Base-by-base conservation (phyloP, 2,113 vertebrate species). In the Reinhardtius hippoglossoides region DNA sequence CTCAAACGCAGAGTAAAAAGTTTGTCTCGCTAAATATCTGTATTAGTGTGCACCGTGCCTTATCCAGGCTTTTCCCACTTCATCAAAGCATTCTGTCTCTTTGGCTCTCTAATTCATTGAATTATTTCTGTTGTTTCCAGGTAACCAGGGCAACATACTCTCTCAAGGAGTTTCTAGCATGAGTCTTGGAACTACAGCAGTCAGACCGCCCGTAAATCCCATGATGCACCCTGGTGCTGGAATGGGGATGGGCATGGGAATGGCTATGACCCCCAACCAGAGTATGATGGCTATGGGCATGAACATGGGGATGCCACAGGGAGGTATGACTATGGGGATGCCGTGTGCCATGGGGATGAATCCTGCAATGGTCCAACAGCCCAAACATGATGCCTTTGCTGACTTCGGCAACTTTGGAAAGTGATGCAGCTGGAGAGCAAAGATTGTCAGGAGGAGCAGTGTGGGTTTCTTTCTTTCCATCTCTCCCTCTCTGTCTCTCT, bases 351-450 rank as follows among this genome's bases (percentile, higher is more conserved):
- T 96, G 93, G 96, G 95, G 40, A 81, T 87, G 92, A 92, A 93
- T 90, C 88, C 96, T 72, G 93, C 90, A 85, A 95, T 96, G 95
- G 94, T 95, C 67, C 91, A 89, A 85, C 96, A 95, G 83, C 95
- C 95, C 92, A 99, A 97, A 95, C 97, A 95, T 88, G 96, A 99
- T 94, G 97, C 97, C 95, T 99, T 99, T 88, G 97, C 97, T 92
- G 97, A 98, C 92, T 99, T 99, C 69, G 97, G 95, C 92, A 99
- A 98, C 95, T 99, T 99, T 93, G 96, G 97, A 92, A 99, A 99
- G 95, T 99, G 95, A 97, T 80, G 66, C 55, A 75, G 83, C 83
- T 15, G 56, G 64, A 74, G 83, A 87, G 90, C 58, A 90, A 89
- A 92, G 71, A 70, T 69, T 26, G 46, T 75, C 57, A 74, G 76